Evolutionary conservation across 2,113 vertebrate genomes (phyloP).

Genomic region (Galemys pyrenaicus): DNA sequence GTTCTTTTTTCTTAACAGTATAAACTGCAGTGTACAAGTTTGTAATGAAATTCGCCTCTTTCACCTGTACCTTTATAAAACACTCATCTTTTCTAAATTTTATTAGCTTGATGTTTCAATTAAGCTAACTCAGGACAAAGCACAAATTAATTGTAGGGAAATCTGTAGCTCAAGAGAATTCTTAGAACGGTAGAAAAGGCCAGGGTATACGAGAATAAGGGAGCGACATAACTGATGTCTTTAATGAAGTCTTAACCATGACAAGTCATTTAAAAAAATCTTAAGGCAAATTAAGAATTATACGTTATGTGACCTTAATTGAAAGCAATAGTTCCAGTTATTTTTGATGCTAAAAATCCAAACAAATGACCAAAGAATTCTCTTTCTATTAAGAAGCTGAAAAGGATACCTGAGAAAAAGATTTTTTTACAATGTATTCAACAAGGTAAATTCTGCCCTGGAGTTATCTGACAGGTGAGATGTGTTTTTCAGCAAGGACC

Average conservation of each 20-base stretch:
- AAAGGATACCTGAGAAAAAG: background rate
- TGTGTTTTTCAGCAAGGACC: background rate
- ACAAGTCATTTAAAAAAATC: conserved; percentile 30
- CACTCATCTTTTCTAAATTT: background rate
- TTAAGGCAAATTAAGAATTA: background rate
- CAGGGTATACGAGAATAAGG: background rate
- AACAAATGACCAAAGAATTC: background rate
- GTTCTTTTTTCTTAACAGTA: background rate
- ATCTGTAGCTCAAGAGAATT: background rate
- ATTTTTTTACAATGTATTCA: background rate
- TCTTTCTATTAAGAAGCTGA: background rate
- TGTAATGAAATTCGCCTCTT: background rate
- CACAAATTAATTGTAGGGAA: background rate
- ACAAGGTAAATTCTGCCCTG: background rate
- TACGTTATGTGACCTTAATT: background rate
- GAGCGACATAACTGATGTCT: background rate
- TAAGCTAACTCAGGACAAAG: conserved; percentile 32
- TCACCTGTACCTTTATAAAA: background rate
- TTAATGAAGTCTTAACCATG: background rate
- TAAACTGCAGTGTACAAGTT: background rate
- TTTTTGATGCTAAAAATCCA: conserved; percentile 2
- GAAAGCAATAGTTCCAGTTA: conserved; percentile 37
- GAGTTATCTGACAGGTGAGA: background rate
- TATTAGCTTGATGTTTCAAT: conserved; percentile 43
- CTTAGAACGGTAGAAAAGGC: background rate